Evolutionary conservation across 2,797 vertebrate species (phyloP), one percentile per base, ranked within the genome.

Genomic region (Silurus lanzhouensis): DNA sequence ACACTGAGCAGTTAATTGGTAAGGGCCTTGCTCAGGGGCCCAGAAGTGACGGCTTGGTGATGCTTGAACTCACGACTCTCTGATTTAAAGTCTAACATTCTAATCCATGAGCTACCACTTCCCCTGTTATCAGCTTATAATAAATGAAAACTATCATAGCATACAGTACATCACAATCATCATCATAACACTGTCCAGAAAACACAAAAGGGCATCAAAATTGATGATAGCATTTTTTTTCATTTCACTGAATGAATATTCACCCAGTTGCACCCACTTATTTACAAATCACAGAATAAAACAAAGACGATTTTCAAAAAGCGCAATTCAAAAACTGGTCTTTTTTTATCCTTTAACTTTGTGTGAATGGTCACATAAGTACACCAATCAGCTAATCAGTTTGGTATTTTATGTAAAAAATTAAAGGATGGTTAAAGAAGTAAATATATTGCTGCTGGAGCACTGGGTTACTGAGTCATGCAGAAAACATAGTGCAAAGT

Each of bases 221-320:
- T 25, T 57, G 52, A 82, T 27, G 7, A 46, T 9, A 64, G 38
- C 52, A 9, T 15, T 67, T 12, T 38, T 38, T 80, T 82, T 57
- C 25, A 82, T 70, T 68, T 57, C 13, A 60, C 27, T n/a, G 14
- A 57, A 68, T 68, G 25, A 70, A 55, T 55, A 70, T 57, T 70
- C 66, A 81, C 9, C 61, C 15, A 48, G 0, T 27, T 75, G 48
- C 72, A 75, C 5, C 0, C 14, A 27, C 52, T 38, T 71, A 68
- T 81, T 55, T 67, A 44, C 66, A 82, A 71, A 82, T 14, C 19
- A 58, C 38, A 22, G 48, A 38, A 71, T 38, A 82, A 82, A 82
- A 44, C 52, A 71, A 82, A 7, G 19, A 81, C 13, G 6, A 52
- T 38, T 38, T 38, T 38, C 17, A 10, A 1, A 67, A 6, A 7